These are phyloP conservation scores for Mactra quadrangularis DNA, from an alignment of 1,140 invertebrate species.

Conservation along the genomic window DNA sequence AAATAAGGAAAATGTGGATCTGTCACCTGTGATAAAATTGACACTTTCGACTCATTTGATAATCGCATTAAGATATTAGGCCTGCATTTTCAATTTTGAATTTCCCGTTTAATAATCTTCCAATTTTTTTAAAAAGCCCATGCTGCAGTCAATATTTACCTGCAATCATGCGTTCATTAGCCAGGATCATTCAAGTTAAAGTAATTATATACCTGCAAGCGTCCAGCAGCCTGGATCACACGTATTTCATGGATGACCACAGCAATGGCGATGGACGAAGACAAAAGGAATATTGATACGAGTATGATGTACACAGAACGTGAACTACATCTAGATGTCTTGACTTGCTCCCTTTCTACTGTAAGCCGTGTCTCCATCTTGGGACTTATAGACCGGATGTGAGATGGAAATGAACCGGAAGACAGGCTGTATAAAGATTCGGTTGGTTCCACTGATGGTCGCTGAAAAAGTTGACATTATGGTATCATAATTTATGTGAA, in stretches of 20 bases:
- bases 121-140: no score
- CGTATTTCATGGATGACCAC: constrained; percentile 30
- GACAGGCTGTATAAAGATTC: constrained; percentile 9
- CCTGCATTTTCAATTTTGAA: no score
- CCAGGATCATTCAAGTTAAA: no score
- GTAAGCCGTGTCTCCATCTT: constrained; percentile 2
- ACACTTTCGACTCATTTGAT: no score
- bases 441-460: neutral
- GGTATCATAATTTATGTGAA: no score
- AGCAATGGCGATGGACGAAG: constrained; percentile 20
- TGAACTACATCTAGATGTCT: neutral
- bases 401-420: constrained; percentile 23
- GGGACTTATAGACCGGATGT: constrained; percentile 19
- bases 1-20: no score
- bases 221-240: neutral
- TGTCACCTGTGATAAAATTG: no score
- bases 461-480: no score
- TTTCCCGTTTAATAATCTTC: no score
- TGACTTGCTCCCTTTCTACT: neutral
- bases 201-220: neutral
- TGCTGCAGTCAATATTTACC: no score
- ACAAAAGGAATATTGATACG: constrained; percentile 18
- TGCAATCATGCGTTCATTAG: no score
- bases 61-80: no score
- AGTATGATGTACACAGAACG: constrained; percentile 26